phyloP scores from a whole-genome alignment of 2,888 invertebrate genomes.

The Drosophila siamana region DNA sequence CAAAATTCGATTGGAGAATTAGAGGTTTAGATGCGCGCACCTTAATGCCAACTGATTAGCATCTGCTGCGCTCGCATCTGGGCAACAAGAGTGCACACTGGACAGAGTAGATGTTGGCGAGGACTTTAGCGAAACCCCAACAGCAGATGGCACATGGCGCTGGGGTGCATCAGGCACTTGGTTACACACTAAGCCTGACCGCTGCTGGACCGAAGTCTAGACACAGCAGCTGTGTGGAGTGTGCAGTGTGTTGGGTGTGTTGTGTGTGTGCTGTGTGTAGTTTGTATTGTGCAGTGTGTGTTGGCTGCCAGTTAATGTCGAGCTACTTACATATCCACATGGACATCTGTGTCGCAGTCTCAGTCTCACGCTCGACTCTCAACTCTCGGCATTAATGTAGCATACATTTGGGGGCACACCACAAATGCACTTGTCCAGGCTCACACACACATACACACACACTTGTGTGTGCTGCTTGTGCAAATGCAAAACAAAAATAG shows the following conservation, averaged over 20 bases:
- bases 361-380: conserved; percentile 9
- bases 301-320: conserved; percentile 52
- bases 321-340: conserved; percentile 30
- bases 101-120: conserved; percentile 45
- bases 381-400: conserved; percentile 70
- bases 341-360: conserved; percentile 18
- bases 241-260: not conserved
- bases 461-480: conserved; percentile 36
- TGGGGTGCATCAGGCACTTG: conserved; percentile 20
- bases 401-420: conserved; percentile 70
- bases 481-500: conserved; percentile 66
- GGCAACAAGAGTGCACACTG: conserved; percentile 38
- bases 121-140: conserved; percentile 32
- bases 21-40: not conserved
- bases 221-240: conserved; percentile 5
- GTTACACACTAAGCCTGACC: conserved; percentile 66
- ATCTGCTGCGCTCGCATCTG: not conserved
- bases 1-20: not conserved
- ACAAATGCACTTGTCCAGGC: conserved; percentile 69
- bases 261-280: conserved; percentile 8
- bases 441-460: conserved; percentile 31
- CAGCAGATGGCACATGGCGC: conserved; percentile 16
- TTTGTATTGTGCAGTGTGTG: conserved; percentile 24
- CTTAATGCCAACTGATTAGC: conserved; percentile 4
- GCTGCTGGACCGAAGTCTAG: conserved; percentile 58